phyloP scores from a whole-genome alignment of 2,113 vertebrate species.

The Festucalex cinctus region DNA sequence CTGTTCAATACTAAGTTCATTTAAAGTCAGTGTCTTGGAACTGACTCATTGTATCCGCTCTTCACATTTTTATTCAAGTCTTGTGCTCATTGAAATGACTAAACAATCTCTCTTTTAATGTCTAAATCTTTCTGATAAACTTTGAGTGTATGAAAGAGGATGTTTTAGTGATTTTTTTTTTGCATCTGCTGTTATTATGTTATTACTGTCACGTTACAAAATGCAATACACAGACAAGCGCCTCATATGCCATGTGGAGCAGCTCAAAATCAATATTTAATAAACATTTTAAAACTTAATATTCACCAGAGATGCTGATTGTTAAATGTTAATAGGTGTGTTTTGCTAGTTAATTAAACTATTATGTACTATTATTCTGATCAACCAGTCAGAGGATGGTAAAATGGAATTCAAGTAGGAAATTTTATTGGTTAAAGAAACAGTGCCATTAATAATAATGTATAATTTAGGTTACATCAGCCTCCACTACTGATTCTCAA shows the following conservation, averaged over 20 bases:
- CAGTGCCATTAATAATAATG: not conserved
- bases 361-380: not conserved
- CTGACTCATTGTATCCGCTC: constrained; percentile 46
- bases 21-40: constrained; percentile 39
- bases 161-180: constrained; percentile 21
- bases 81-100: constrained; percentile 60
- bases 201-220: not conserved
- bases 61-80: constrained; percentile 64
- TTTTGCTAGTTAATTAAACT: not conserved
- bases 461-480: not conserved
- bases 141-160: constrained; percentile 63
- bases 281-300: not conserved
- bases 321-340: not conserved
- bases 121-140: constrained; percentile 72
- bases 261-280: not conserved
- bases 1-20: constrained; percentile 46
- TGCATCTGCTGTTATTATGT: not conserved
- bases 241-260: not conserved
- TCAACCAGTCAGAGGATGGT: not conserved
- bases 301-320: not conserved
- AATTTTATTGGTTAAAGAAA: not conserved
- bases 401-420: not conserved
- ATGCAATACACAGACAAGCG: not conserved
- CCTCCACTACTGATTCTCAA: not conserved
- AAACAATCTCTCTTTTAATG: constrained; percentile 65